Conservation (phyloP, 2,797 vertebrate species). For the Poecilia wingei region DNA sequence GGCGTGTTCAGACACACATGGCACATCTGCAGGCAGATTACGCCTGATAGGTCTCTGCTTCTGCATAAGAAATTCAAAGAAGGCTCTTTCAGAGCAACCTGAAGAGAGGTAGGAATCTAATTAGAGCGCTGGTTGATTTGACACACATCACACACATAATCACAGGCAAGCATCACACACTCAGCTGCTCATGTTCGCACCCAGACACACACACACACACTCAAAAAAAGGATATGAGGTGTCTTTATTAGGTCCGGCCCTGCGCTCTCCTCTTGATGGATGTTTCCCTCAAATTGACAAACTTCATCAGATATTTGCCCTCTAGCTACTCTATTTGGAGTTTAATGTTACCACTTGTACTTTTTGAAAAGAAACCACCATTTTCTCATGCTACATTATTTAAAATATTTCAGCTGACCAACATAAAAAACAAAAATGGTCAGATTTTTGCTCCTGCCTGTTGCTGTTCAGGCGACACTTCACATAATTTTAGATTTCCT, state of each 20-base stretch:
- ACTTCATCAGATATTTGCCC: slow-evolving; percentile 38
- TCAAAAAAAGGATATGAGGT: slow-evolving; percentile 50
- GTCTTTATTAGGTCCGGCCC: slow-evolving; percentile 69
- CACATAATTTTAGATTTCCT: background rate
- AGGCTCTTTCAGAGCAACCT: slow-evolving; percentile 64
- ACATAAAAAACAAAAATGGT: background rate
- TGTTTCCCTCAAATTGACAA: slow-evolving; percentile 50
- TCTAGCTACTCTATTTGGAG: background rate
- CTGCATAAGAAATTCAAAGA: slow-evolving; percentile 73
- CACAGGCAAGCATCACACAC: slow-evolving; percentile 27
- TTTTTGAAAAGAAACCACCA: slow-evolving; percentile 16
- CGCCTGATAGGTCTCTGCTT: slow-evolving; percentile 51
- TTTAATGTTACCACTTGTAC: slow-evolving; percentile 32
- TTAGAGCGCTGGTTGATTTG: slow-evolving; percentile 75
- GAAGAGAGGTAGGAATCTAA: slow-evolving; percentile 74
- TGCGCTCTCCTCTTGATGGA: slow-evolving; percentile 22
- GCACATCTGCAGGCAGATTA: slow-evolving; percentile 63
- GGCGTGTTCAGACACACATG: slow-evolving; percentile 33
- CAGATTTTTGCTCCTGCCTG: background rate
- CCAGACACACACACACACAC: slow-evolving; percentile 35
- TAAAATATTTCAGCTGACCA: background rate
- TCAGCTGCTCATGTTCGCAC: slow-evolving; percentile 2
- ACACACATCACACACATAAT: slow-evolving; percentile 71
- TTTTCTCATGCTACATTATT: background rate
- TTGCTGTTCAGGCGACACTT: background rate